Evolutionary conservation across 2,113 vertebrate species (phyloP).

Genomic region (Mionectes macconnelli): DNA sequence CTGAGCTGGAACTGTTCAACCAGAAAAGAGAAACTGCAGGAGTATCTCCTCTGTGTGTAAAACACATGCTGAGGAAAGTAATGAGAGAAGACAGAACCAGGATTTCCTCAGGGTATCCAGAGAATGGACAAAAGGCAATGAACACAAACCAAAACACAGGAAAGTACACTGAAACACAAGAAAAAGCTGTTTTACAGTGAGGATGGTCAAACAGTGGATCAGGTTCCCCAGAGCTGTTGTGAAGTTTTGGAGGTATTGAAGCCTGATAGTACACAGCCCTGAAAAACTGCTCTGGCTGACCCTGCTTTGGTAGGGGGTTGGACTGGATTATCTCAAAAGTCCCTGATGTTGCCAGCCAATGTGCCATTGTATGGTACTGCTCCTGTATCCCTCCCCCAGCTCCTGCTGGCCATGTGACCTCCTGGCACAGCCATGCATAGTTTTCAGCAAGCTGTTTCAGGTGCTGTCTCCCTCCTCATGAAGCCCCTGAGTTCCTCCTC

Average conservation of each 20-base stretch:
- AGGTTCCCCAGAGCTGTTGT: not conserved
- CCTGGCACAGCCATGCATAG: not conserved
- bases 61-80: not conserved
- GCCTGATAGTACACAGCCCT: not conserved
- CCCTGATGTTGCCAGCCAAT: not conserved
- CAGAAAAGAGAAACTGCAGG: not conserved
- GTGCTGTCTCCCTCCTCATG: not conserved
- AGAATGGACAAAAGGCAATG: not conserved
- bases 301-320: not conserved
- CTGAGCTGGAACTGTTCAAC: not conserved
- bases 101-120: not conserved
- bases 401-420: not conserved
- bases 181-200: not conserved
- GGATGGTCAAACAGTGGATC: not conserved
- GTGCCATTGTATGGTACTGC: not conserved
- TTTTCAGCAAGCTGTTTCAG: not conserved
- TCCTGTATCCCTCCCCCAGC: not conserved
- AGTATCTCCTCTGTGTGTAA: not conserved
- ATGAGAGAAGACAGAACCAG: not conserved
- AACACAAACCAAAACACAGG: not conserved
- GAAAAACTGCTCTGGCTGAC: not conserved
- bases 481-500: not conserved
- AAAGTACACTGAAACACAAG: not conserved
- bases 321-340: not conserved
- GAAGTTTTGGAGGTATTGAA: not conserved